phyloP scores from a whole-genome alignment of 2,113 vertebrate species.

The Myiagra hebetior region DNA sequence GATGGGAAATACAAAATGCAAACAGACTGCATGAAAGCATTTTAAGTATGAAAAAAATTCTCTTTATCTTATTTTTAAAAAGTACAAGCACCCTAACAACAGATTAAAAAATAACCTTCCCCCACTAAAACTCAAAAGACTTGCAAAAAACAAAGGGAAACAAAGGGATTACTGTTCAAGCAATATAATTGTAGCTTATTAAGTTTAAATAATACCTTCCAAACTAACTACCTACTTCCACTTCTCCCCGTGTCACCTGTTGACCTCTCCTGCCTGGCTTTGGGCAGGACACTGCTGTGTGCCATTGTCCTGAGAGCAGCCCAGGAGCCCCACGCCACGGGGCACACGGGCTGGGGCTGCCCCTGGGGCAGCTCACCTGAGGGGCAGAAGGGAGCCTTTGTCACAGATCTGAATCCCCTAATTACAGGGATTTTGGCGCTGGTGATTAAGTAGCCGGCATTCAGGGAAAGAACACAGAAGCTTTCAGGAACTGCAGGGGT shows the following conservation, averaged over 20 bases:
- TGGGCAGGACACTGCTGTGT: slow-evolving; percentile 14
- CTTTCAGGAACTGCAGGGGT: slow-evolving; percentile 34
- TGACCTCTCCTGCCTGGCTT: slow-evolving; percentile 55
- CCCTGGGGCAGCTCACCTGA: slow-evolving; percentile 59
- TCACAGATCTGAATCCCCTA: slow-evolving; percentile 9
- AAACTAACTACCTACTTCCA: slow-evolving; percentile 54
- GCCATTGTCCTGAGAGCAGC: slow-evolving; percentile 28
- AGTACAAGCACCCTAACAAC: not conserved
- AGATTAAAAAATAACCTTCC: not conserved
- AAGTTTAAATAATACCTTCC: slow-evolving; percentile 70
- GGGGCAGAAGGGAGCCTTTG: slow-evolving; percentile 65
- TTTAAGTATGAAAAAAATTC: slow-evolving; percentile 20
- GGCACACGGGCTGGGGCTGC: not conserved
- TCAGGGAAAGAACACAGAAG: slow-evolving; percentile 40
- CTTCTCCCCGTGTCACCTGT: slow-evolving; percentile 61
- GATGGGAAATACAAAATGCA: not conserved
- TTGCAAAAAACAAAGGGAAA: slow-evolving; percentile 56
- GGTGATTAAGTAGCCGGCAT: slow-evolving; percentile 2
- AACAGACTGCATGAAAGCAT: not conserved
- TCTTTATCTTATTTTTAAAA: slow-evolving; percentile 18
- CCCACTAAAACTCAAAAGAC: not conserved
- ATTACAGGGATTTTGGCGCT: slow-evolving; percentile 50
- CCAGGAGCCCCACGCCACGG: not conserved
- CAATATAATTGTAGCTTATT: slow-evolving; percentile 68
- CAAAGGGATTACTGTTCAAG: slow-evolving; percentile 66